Percentiles rank a stretch among this genome's conserved stretches.
phyloP scores from a whole-genome alignment of 2,797 vertebrate species.

The Emys orbicularis region DNA sequence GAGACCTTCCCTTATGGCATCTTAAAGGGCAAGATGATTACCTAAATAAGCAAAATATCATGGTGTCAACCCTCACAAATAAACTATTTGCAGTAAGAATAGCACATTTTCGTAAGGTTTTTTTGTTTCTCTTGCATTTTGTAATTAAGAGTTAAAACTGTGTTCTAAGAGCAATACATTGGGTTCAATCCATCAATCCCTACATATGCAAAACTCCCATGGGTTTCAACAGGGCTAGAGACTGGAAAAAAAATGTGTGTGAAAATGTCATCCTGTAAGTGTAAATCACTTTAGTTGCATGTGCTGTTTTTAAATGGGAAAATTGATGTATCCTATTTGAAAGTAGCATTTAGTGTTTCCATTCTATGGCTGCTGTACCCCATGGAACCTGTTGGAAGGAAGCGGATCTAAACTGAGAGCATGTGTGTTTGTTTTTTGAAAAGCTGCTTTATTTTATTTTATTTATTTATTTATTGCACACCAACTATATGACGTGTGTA shows the following conservation, averaged over 20 bases:
- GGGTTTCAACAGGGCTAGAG: background rate
- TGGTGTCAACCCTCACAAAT: rapidly evolving
- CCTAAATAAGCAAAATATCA: background rate
- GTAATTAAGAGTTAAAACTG: background rate
- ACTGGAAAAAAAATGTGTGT: rapidly evolving
- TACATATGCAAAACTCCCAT: background rate
- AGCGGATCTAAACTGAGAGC: background rate
- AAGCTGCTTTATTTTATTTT: background rate
- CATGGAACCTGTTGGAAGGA: background rate
- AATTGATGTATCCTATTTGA: background rate
- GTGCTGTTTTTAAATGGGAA: background rate
- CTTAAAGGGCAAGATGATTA: background rate
- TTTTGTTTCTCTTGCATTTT: background rate
- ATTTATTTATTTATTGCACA: background rate
- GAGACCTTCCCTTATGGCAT: background rate
- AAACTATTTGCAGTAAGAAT: background rate
- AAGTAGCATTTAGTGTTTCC: background rate
- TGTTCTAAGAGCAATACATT: background rate
- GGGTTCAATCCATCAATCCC: background rate
- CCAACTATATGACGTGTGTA: rapidly evolving
- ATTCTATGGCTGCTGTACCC: background rate
- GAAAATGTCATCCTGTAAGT: background rate
- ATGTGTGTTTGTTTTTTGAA: background rate
- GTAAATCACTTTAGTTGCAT: constrained; percentile 11
- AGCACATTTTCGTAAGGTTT: background rate